Conservation (phyloP, 2,888 invertebrate species). For the Ischnura elegans region DNA sequence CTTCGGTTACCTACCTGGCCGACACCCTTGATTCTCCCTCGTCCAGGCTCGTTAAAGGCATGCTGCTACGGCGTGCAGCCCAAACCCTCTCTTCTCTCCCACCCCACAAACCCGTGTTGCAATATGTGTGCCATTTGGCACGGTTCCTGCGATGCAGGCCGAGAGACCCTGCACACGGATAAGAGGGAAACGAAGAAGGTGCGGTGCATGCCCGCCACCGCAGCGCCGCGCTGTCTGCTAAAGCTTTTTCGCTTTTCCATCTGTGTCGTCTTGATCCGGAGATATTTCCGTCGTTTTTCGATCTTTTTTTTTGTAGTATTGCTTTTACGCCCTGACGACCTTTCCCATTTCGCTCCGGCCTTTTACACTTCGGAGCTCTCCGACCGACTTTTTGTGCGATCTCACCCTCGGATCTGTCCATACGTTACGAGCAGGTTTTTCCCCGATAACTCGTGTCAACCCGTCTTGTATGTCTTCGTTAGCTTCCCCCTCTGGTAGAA, state of each 20-base stretch:
- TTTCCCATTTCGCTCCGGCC: neutral
- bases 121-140: constrained; percentile 65
- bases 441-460: too few relatives aligned
- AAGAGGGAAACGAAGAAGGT: neutral
- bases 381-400: too few relatives aligned
- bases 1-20: constrained; percentile 25
- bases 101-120: too few relatives aligned
- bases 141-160: constrained; percentile 3
- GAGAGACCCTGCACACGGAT: constrained; percentile 14
- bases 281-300: neutral
- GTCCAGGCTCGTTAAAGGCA: constrained; percentile 31
- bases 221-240: constrained; percentile 48
- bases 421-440: too few relatives aligned
- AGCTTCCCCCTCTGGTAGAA: too few relatives aligned
- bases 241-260: constrained; percentile 37
- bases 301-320: neutral
- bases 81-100: too few relatives aligned
- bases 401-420: neutral
- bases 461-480: too few relatives aligned
- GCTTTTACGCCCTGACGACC: neutral
- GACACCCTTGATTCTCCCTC: neutral
- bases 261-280: constrained; percentile 32
- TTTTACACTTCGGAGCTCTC: neutral
- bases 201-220: too few relatives aligned
- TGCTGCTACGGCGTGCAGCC: neutral